A percentile compares a stretch with the other conserved stretches of the same genome.
Evolutionary conservation across 2,888 invertebrate genomes (phyloP).

Genomic region (Rhagonycha lutea): DNA sequence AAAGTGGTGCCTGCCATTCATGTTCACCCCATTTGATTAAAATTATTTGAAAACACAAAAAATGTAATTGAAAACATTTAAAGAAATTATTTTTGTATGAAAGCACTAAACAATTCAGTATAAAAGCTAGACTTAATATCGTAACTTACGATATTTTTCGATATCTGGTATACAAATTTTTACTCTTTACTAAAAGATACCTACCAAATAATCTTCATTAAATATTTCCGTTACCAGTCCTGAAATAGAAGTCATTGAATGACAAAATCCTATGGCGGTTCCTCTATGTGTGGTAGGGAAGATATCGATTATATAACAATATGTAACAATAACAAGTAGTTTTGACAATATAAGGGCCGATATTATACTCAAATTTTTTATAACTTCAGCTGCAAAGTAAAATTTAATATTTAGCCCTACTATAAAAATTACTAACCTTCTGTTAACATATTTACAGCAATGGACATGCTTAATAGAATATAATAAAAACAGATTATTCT

Average conservation of each 20-base stretch:
- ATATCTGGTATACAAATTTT: too few relatives aligned
- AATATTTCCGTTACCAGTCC: background rate
- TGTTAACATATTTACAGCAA: background rate
- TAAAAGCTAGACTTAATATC: too few relatives aligned
- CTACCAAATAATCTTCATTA: background rate
- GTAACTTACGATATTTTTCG: too few relatives aligned
- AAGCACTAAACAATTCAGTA: too few relatives aligned
- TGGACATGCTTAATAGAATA: too few relatives aligned
- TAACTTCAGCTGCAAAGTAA: background rate
- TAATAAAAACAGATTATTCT: background rate
- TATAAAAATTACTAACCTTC: background rate
- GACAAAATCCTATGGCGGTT: background rate
- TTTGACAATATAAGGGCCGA: background rate
- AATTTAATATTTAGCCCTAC: background rate
- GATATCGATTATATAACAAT: background rate
- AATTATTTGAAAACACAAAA: too few relatives aligned
- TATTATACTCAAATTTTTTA: too few relatives aligned
- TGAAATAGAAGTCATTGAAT: background rate
- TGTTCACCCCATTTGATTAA: too few relatives aligned
- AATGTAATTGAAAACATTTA: too few relatives aligned
- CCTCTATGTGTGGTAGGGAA: background rate
- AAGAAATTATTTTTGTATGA: too few relatives aligned
- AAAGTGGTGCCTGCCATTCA: too few relatives aligned
- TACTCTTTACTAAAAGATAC: background rate
- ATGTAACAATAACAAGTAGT: background rate